Evolutionary conservation across 2,113 vertebrate genomes (phyloP).

Genomic region (Festucalex cinctus): DNA sequence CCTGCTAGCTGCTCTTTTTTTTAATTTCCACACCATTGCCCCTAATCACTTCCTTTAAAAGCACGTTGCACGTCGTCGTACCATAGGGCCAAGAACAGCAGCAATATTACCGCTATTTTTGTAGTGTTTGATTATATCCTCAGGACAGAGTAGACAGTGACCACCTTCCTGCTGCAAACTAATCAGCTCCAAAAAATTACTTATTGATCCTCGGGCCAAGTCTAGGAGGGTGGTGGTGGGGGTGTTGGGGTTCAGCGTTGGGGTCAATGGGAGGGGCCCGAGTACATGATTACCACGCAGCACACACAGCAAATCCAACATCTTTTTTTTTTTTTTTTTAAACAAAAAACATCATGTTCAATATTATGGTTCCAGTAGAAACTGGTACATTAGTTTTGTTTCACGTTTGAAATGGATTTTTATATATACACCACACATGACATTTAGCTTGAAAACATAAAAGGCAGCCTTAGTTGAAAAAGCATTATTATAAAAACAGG

Average conservation of each 20-base stretch:
- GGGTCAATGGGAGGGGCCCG: constrained; percentile 77
- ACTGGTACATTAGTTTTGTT: constrained; percentile 20
- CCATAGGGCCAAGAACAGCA: constrained; percentile 67
- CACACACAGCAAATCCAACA: constrained; percentile 35
- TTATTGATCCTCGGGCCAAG: constrained; percentile 87
- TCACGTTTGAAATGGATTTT: constrained; percentile 58
- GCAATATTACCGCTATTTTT: constrained; percentile 78
- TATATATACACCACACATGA: constrained; percentile 42
- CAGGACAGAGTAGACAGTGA: constrained; percentile 83
- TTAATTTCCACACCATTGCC: constrained; percentile 20
- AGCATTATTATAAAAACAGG: constrained; percentile 31
- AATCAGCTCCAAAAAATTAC: constrained; percentile 99
- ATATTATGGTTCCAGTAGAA: constrained; percentile 7
- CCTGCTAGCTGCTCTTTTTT: neutral
- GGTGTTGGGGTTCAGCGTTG: constrained; percentile 73
- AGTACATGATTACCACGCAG: constrained; percentile 33
- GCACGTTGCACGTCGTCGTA: constrained; percentile 38
- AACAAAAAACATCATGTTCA: constrained; percentile 31
- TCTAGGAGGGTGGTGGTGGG: constrained; percentile 41
- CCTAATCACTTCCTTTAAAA: constrained; percentile 25
- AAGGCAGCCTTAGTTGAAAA: constrained; percentile 45
- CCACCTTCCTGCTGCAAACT: constrained; percentile 87
- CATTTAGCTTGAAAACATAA: constrained; percentile 54
- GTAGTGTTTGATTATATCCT: constrained; percentile 90
- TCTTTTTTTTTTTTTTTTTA: constrained; percentile 26